Conservation (phyloP, 1,140 invertebrate genomes). For the Trachymyrmex septentrionalis region DNA sequence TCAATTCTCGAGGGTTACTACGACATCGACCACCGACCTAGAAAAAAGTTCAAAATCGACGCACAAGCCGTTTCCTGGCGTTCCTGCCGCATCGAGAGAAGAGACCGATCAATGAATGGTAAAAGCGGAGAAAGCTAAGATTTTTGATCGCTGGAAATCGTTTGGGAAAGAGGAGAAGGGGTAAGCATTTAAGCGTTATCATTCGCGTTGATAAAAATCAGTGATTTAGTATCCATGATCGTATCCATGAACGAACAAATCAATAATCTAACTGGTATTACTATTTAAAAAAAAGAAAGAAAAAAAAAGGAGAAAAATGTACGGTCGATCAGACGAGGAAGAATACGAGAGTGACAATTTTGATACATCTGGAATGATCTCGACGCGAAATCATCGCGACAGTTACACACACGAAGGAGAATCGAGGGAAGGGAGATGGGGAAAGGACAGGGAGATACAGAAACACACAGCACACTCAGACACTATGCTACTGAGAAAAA, state of each 20-base stretch:
- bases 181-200: not conserved
- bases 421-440: too few species aligned
- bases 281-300: not conserved
- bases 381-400: constrained; percentile 11
- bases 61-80: constrained; percentile 3
- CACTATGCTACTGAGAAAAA: constrained; percentile 71
- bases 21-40: constrained; percentile 16
- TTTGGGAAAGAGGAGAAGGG: not conserved
- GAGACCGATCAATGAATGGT: constrained; percentile 3
- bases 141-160: not conserved
- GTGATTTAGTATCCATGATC: not conserved
- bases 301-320: not conserved
- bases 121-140: constrained; percentile 15
- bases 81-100: not conserved
- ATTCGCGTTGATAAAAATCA: constrained; percentile 16
- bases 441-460: not conserved
- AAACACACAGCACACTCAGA: constrained; percentile 82
- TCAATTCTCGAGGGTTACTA: constrained; percentile 44
- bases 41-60: constrained; percentile 53
- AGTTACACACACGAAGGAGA: constrained; percentile 14
- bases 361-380: not conserved
- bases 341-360: not conserved
- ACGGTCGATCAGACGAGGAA: not conserved
- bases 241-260: not conserved
- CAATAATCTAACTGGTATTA: not conserved